Percentiles rank a stretch among this genome's conserved stretches.
Conservation (phyloP, 2,113 vertebrate species). For the Podilymbus podiceps region DNA sequence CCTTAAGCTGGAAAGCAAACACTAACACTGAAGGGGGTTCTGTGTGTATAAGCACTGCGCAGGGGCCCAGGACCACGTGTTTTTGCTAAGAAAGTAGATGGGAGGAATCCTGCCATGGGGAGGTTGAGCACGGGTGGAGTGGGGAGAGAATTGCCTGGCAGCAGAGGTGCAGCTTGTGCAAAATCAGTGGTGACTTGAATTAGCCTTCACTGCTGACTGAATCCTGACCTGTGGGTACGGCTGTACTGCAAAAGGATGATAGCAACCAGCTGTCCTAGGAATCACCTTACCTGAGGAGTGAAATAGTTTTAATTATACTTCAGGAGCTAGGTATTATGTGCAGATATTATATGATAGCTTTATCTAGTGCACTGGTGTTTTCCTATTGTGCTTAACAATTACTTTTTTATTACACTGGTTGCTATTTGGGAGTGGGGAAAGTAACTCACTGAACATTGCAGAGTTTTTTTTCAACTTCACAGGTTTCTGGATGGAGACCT, state of each 20-base stretch:
- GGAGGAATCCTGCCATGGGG: background rate
- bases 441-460: background rate
- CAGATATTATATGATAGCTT: background rate
- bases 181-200: background rate
- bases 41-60: background rate
- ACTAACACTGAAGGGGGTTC: background rate
- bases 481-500: background rate
- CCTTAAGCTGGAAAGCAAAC: background rate
- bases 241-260: background rate
- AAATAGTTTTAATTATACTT: background rate
- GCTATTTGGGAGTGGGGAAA: background rate
- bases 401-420: background rate
- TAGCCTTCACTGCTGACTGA: background rate
- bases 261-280: background rate
- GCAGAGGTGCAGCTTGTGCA: background rate
- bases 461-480: background rate
- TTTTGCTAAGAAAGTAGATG: background rate
- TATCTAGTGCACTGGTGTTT: background rate
- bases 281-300: background rate
- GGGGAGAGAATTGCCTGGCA: background rate
- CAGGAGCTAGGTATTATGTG: background rate
- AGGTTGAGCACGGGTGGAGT: rapidly evolving
- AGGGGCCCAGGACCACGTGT: background rate
- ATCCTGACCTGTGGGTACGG: background rate
- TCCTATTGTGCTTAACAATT: background rate